phyloP scores from a whole-genome alignment of 2,888 invertebrate species.

The Pseudoips prasinana region DNA sequence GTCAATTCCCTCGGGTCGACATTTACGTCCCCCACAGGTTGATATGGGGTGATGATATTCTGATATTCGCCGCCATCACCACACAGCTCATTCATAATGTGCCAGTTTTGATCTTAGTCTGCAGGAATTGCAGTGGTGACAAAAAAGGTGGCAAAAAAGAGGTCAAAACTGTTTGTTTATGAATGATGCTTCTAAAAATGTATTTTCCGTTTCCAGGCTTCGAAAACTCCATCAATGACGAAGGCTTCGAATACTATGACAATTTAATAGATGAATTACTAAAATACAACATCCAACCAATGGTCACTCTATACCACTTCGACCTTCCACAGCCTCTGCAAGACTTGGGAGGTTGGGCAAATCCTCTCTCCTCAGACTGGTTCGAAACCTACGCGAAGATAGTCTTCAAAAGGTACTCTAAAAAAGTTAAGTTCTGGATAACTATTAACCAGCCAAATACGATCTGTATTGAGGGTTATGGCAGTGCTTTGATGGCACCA shows the following conservation, averaged over 20 bases:
- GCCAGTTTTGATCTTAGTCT: too few species aligned
- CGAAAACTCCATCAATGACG: conserved; percentile 55
- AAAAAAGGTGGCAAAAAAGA: too few species aligned
- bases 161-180: too few species aligned
- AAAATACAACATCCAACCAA: conserved; percentile 55
- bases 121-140: too few species aligned
- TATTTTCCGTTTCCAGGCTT: conserved; percentile 61
- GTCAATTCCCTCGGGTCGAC: too few species aligned
- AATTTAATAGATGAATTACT: conserved; percentile 75
- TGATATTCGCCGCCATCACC: too few species aligned
- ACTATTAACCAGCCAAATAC: conserved; percentile 83
- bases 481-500: conserved; percentile 48
- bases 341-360: conserved; percentile 62
- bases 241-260: conserved; percentile 77
- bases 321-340: conserved; percentile 60
- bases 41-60: too few species aligned
- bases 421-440: conserved; percentile 80
- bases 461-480: conserved; percentile 72
- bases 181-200: too few species aligned
- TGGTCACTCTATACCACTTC: conserved; percentile 60
- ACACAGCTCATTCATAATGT: too few species aligned
- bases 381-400: conserved; percentile 74
- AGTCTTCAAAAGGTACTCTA: conserved; percentile 65
- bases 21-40: too few species aligned
- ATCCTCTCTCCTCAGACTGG: conserved; percentile 53